phyloP scores from a whole-genome alignment of 2,113 vertebrate species.

The Todiramphus saurophagus region DNA sequence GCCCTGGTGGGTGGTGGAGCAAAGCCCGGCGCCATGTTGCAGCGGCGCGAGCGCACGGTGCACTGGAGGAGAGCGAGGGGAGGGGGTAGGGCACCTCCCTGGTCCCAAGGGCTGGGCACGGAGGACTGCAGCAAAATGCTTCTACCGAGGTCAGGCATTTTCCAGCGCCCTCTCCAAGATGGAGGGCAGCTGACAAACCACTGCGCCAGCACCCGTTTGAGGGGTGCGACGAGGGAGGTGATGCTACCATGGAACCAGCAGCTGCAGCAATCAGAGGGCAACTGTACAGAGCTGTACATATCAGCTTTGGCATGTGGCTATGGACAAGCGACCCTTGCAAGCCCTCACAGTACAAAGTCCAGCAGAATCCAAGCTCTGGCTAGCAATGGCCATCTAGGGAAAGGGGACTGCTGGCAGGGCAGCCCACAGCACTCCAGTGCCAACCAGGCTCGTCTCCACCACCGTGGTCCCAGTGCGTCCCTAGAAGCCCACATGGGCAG shows the following conservation, averaged over 20 bases:
- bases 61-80: neutral
- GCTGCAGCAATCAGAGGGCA: rapidly evolving
- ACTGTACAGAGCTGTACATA: rapidly evolving
- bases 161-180: neutral
- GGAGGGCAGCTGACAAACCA: neutral
- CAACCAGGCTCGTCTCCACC: neutral
- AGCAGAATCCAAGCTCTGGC: neutral
- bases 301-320: rapidly evolving
- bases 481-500: neutral
- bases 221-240: rapidly evolving
- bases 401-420: neutral
- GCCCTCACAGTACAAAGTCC: neutral
- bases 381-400: rapidly evolving
- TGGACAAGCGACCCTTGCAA: rapidly evolving
- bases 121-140: conserved; percentile 39
- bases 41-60: conserved; percentile 31
- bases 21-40: conserved; percentile 60
- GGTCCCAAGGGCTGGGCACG: neutral
- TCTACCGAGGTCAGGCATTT: rapidly evolving
- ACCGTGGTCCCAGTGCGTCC: rapidly evolving
- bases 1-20: neutral
- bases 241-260: neutral
- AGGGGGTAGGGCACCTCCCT: conserved; percentile 37
- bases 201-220: rapidly evolving
- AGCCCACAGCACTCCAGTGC: neutral